Percentiles rank a stretch among this genome's conserved stretches.
Evolutionary conservation across 2,797 vertebrate genomes (phyloP).

Genomic region (Echeneis naucrates): DNA sequence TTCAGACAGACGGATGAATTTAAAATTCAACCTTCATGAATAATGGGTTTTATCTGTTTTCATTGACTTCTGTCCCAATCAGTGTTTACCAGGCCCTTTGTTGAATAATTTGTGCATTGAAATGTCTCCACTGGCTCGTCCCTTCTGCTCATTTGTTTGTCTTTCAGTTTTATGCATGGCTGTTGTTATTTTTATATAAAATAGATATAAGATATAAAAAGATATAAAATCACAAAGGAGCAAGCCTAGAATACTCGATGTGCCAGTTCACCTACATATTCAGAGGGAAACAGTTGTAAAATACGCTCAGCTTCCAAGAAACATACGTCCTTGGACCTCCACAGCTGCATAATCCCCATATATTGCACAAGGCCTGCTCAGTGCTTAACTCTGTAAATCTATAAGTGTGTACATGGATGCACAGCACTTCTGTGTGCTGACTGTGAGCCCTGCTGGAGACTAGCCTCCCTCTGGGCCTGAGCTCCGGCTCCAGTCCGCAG

Average conservation of each 20-base stretch:
- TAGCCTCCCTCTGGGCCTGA: slow-evolving; percentile 68
- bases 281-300: slow-evolving; percentile 8
- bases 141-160: neutral
- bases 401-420: slow-evolving; percentile 30
- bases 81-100: slow-evolving; percentile 19
- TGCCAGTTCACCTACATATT: slow-evolving; percentile 1
- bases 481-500: slow-evolving; percentile 54
- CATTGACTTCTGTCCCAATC: slow-evolving; percentile 2
- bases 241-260: slow-evolving; percentile 5
- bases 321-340: neutral
- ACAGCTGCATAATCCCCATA: neutral
- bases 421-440: slow-evolving; percentile 49
- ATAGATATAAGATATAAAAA: no score
- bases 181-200: no score
- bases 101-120: slow-evolving; percentile 42
- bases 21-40: slow-evolving; percentile 16
- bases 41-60: slow-evolving; percentile 17
- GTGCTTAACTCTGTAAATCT: slow-evolving; percentile 25
- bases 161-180: slow-evolving; percentile 45
- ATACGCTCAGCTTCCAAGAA: slow-evolving; percentile 2
- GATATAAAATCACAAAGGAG: slow-evolving; percentile 34
- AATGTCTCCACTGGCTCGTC: slow-evolving; percentile 17
- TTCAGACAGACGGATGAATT: slow-evolving; percentile 28
- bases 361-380: slow-evolving; percentile 2
- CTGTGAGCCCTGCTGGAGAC: slow-evolving; percentile 63